These are phyloP conservation scores for Neomicropteryx cornuta DNA, from an alignment of 1,140 invertebrate species.

Conservation along the genomic window DNA sequence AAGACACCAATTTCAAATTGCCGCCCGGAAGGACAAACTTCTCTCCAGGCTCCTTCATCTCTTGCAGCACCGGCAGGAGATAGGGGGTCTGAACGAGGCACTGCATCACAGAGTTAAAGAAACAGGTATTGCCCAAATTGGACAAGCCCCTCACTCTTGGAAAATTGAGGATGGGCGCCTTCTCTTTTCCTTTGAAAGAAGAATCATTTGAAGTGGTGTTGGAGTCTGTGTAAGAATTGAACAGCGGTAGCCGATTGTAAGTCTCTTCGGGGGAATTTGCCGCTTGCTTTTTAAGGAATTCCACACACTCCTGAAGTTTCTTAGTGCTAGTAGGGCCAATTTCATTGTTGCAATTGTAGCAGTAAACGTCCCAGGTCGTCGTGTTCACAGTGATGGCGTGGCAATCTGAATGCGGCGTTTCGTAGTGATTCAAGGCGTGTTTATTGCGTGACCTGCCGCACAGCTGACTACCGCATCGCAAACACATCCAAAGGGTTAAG, in stretches of 20 bases:
- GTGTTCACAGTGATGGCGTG: conserved; percentile 68
- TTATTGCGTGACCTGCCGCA: conserved; percentile 59
- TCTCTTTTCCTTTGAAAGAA: conserved; percentile 26
- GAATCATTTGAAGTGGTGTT: no score
- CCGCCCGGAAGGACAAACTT: conserved; percentile 60
- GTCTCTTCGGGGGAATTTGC: conserved; percentile 8
- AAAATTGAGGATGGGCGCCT: conserved; percentile 24
- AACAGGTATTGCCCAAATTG: conserved; percentile 94
- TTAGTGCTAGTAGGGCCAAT: conserved; percentile 44
- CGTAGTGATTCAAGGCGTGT: conserved; percentile 68
- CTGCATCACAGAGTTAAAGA: conserved; percentile 93
- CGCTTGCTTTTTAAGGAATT: conserved; percentile 47
- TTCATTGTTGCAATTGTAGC: conserved; percentile 54
- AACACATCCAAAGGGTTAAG: conserved; percentile 52
- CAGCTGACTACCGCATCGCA: conserved; percentile 61
- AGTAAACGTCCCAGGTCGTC: conserved; percentile 62
- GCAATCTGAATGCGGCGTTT: conserved; percentile 60
- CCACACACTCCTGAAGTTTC: conserved; percentile 51
- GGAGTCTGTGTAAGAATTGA: conserved; percentile 6
- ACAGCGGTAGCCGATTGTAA: conserved; percentile 5
- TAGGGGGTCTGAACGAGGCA: conserved; percentile 79
- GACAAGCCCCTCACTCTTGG: conserved; percentile 54
- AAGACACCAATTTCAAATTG: conserved; percentile 40
- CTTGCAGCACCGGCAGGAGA: conserved; percentile 59
- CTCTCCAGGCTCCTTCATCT: conserved; percentile 55